Evolutionary conservation across 1,140 invertebrate genomes (phyloP), one percentile per base, ranked within the genome.

Genomic region (Magallana angulata): DNA sequence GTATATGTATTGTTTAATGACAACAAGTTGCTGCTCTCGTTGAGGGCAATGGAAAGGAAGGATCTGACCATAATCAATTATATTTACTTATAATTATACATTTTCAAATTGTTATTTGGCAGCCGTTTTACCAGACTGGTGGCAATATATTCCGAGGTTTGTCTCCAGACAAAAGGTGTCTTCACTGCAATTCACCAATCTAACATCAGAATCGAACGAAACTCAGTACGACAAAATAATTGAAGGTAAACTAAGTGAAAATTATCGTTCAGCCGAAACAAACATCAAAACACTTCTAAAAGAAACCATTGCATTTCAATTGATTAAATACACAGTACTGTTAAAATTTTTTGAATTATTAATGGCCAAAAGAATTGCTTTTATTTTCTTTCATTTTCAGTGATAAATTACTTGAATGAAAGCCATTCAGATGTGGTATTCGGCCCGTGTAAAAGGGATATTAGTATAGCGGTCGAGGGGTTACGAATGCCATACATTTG

Each of bases 401-500:
- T 76, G 7, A 18, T 30, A 76, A 48, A 0, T 7, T 76, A 83
- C 11, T 36, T 76, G 24, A 76, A 76, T 76, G 68, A 76, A 12
- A 76, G 60, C 3, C 68, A 89, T 24, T 64, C 90, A 2, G 80
- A 90, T 36, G 89, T 87, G 7, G 58, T 91, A 7, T 88, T 92
- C 24, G 89, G 91, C 0, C 89, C 88, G 36, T 92, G 88, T 84
- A 88, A 89, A 11, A 30, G 14, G 7, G 81, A 62, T 7, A 71
- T 89, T 0, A 85, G 60, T 8, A 88, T 90, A 64, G 91, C 88
- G 6, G 62, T 89, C 0, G 91, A 92, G 24, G 71, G 62, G n/a
- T 59, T 88, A 12, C 36, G 81, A n/a, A 86, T 92, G 14, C 88
- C 90, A 1, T 92, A 91, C 85, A n/a, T 92, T 9, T 87, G 87